These are phyloP conservation scores for Norana najaformis DNA, from an alignment of 2,888 invertebrate species.

Conservation along the genomic window DNA sequence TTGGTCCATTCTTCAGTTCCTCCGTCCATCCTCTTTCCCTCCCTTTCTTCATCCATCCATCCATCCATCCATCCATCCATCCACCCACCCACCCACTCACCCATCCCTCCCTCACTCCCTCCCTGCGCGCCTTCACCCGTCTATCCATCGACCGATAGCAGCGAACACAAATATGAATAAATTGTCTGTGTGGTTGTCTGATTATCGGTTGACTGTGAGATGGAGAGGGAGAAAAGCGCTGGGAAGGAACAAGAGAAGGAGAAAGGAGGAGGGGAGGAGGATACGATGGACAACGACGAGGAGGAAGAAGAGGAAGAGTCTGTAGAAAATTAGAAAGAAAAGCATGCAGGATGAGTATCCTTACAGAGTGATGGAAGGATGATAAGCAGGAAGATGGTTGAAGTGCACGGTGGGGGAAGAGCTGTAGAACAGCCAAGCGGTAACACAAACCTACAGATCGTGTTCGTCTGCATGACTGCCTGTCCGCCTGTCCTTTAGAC, in stretches of 20 bases:
- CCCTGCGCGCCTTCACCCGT: neutral
- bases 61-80: neutral
- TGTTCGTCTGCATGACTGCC: slow-evolving; percentile 10
- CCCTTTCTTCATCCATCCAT: too few relatives aligned
- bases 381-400: neutral
- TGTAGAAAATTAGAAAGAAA: neutral
- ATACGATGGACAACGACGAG: neutral
- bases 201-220: neutral
- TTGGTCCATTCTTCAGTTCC: neutral
- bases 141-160: neutral
- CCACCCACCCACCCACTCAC: neutral
- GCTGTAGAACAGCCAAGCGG: neutral
- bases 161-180: slow-evolving; percentile 25
- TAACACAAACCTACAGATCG: neutral
- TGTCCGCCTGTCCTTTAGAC: too few relatives aligned
- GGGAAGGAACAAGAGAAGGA: neutral
- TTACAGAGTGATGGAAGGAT: slow-evolving; percentile 4
- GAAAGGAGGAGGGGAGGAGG: neutral
- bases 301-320: neutral
- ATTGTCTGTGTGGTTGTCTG: neutral
- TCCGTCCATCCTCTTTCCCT: neutral
- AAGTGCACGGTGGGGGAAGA: neutral
- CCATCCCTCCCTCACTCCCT: neutral
- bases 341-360: neutral
- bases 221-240: neutral